Conservation (phyloP, 2,797 vertebrate genomes). For the Xenentodon cancila region DNA sequence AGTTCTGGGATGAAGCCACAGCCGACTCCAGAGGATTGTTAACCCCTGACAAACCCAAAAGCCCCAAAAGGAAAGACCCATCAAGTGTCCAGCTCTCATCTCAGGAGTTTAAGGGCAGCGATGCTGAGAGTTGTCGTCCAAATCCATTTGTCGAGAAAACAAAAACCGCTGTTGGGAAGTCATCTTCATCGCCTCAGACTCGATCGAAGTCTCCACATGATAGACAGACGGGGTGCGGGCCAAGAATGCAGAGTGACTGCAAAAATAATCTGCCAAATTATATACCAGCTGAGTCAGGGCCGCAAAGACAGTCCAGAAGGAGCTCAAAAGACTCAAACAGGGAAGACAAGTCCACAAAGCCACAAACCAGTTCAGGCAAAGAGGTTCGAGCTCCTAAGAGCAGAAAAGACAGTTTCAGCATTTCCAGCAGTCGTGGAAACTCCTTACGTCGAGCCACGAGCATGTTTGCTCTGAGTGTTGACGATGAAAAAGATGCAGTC, state of each 20-base stretch:
- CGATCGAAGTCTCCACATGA: slow-evolving; percentile 55
- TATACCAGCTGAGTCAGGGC: slow-evolving; percentile 33
- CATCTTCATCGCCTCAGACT: slow-evolving; percentile 39
- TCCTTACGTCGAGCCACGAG: slow-evolving; percentile 71
- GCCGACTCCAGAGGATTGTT: slow-evolving; percentile 53
- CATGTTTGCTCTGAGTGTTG: slow-evolving; percentile 72
- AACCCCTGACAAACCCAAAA: slow-evolving; percentile 61
- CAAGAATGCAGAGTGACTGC: slow-evolving; percentile 44
- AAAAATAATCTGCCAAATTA: slow-evolving; percentile 45
- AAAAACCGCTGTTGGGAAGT: slow-evolving; percentile 36
- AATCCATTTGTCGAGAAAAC: slow-evolving; percentile 54
- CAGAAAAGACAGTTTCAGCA: slow-evolving; percentile 65
- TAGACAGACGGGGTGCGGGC: slow-evolving; percentile 32
- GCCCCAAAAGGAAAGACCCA: slow-evolving; percentile 62
- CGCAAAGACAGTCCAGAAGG: slow-evolving; percentile 44
- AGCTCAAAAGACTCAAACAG: slow-evolving; percentile 55
- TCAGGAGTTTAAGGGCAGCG: slow-evolving; percentile 52
- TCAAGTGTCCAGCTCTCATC: slow-evolving; percentile 33
- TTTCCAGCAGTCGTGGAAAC: slow-evolving; percentile 52
- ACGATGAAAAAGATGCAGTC: slow-evolving; percentile 48
- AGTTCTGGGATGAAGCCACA: slow-evolving; percentile 87
- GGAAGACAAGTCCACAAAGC: slow-evolving; percentile 55
- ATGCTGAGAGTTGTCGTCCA: slow-evolving; percentile 39
- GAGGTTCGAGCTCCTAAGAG: slow-evolving; percentile 54
- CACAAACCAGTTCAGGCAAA: slow-evolving; percentile 47